Base-by-base conservation (phyloP, 2,888 invertebrate species). In the Parelbella ahira region DNA sequence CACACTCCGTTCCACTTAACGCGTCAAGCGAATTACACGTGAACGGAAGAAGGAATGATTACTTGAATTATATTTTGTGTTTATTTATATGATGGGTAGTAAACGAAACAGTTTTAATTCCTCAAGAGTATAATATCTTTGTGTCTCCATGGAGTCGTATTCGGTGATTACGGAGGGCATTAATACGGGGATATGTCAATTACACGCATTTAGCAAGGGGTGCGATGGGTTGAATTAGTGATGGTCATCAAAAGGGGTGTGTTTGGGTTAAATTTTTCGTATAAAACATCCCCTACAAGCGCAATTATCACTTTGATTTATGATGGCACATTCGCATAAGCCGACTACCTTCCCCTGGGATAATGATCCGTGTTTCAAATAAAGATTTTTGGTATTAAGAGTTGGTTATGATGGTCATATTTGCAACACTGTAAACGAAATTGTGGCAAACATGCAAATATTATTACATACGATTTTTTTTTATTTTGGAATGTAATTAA, bases 11-110 rank as follows among this genome's bases (percentile, higher is more conserved):
- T 56, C 56, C 51, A 60, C 65, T 64, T 54, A 50, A 47, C 50
- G 60, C 54, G 58, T 56, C 50, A 59, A 54, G 52, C 59, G 56
- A 55, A 63, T 66, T 63, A 68, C 61, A 66, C 68, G 61, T 63
- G 61, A 64, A 65, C n/a, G n/a, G 60, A 64, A 63, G 61, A 60
- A 60, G 53, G 47, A 60, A 50, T 58, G 61, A 68, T 72, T 68
- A 68, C 62, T 65, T 64, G 63, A 62, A 70, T 71, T 68, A 68
- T 59, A 59, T 58, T 62, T 68, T 24, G 6, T 24, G 11, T 25
- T 9, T n/a, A 44, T 42, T n/a, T n/a, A n/a, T n/a, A n/a, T n/a
- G n/a, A n/a, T n/a, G n/a, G n/a, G n/a, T n/a, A n/a, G n/a, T n/a
- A n/a, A n/a, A n/a, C n/a, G n/a, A n/a, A n/a, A n/a, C n/a, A 51